Percentiles rank a stretch among this genome's conserved stretches.
Conservation (phyloP, 2,888 invertebrate species). For the Adelognathus sp. region DNA sequence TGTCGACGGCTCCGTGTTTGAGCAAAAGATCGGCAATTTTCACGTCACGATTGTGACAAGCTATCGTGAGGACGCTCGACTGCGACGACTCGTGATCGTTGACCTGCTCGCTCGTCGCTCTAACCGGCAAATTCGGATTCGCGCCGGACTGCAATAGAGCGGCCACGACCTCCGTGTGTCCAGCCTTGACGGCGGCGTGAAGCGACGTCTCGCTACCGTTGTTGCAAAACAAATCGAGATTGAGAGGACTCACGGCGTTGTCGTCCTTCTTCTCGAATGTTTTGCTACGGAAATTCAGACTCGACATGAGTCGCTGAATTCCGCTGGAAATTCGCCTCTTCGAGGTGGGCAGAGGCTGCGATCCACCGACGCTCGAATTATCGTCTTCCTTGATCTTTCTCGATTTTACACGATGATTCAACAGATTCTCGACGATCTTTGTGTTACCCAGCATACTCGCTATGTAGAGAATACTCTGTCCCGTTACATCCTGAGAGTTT, state of each 20-base stretch:
- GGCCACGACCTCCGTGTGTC: conserved; percentile 87
- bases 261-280: conserved; percentile 81
- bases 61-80: conserved; percentile 86
- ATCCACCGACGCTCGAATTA: conserved; percentile 74
- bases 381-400: conserved; percentile 82
- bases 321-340: conserved; percentile 92
- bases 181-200: conserved; percentile 90
- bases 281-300: conserved; percentile 86
- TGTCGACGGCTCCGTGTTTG: conserved; percentile 92
- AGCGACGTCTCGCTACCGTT: conserved; percentile 92
- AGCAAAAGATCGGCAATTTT: conserved; percentile 90
- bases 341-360: conserved; percentile 72
- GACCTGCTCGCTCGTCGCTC: conserved; percentile 81
- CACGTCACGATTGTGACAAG: conserved; percentile 86
- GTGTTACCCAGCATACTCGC: conserved; percentile 93
- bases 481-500: conserved; percentile 94
- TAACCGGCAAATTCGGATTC: conserved; percentile 89
- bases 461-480: conserved; percentile 95
- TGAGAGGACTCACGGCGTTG: conserved; percentile 86
- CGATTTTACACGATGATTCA: conserved; percentile 87
- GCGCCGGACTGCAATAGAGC: conserved; percentile 90
- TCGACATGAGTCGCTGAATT: conserved; percentile 93
- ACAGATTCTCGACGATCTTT: conserved; percentile 89
- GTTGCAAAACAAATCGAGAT: conserved; percentile 89
- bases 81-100: conserved; percentile 81